These are phyloP conservation scores for Carcharodon carcharias DNA, from an alignment of 2,797 vertebrate species.

Conservation along the genomic window DNA sequence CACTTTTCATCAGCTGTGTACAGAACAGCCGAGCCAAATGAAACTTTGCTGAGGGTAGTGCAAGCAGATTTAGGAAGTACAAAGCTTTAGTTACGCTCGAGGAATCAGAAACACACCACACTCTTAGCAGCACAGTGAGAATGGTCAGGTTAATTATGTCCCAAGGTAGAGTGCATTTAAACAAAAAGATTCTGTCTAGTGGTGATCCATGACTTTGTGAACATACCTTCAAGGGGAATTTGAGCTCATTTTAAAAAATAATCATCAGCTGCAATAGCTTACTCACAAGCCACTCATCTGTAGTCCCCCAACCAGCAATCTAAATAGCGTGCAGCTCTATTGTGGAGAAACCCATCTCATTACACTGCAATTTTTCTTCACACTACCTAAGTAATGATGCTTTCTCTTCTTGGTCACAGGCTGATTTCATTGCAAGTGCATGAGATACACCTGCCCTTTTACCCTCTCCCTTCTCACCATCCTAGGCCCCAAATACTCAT, in stretches of 20 bases:
- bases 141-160: constrained; percentile 22
- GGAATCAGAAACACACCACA: constrained; percentile 23
- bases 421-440: not conserved
- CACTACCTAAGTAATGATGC: not conserved
- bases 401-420: not conserved
- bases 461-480: not conserved
- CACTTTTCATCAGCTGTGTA: not conserved
- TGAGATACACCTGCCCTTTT: not conserved
- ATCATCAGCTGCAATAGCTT: not conserved
- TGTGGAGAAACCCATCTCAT: not conserved
- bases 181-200: constrained; percentile 32
- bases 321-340: not conserved
- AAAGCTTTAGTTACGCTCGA: constrained; percentile 27
- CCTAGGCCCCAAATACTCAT: too few relatives aligned
- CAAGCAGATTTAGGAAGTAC: constrained; percentile 22
- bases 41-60: not conserved
- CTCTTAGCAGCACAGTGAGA: constrained; percentile 3
- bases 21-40: not conserved
- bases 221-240: constrained; percentile 18
- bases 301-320: not conserved
- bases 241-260: not conserved
- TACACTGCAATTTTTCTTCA: not conserved
- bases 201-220: constrained; percentile 29
- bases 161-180: constrained; percentile 31
- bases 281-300: not conserved